Conservation (phyloP, 92 coral and sea anemone genomes). For the Epizoanthus illoricatus region DNA sequence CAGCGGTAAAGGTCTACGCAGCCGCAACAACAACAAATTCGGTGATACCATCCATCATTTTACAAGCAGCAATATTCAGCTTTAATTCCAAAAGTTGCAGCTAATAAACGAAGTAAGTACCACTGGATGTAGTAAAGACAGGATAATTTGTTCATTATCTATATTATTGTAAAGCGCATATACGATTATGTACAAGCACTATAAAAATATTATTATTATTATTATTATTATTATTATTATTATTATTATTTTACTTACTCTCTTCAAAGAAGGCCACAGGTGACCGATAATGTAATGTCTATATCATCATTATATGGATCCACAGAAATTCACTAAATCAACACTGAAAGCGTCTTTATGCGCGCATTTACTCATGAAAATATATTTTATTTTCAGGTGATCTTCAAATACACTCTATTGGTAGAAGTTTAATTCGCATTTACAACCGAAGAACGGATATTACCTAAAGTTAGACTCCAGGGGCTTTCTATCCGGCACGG, state of each 20-base stretch:
- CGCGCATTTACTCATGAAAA: neutral
- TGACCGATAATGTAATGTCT: too few species aligned
- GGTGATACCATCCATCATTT: neutral
- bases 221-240: too few species aligned
- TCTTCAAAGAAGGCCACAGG: too few species aligned
- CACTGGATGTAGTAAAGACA: neutral
- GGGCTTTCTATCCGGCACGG: conserved; percentile 61
- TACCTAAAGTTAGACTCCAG: conserved; percentile 62
- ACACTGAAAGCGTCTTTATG: too few species aligned
- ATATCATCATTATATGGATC: neutral
- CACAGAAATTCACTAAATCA: neutral
- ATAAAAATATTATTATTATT: too few species aligned
- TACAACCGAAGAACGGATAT: conserved; percentile 42
- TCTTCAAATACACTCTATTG: conserved; percentile 52
- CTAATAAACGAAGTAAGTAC: conserved; percentile 5
- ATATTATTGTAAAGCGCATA: too few species aligned
- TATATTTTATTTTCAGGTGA: conserved; percentile 44
- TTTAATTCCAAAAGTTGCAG: neutral
- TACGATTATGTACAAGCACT: too few species aligned
- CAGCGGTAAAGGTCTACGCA: conserved; percentile 10
- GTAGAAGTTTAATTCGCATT: conserved; percentile 49
- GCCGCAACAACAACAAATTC: neutral
- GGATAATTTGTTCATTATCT: conserved; percentile 4
- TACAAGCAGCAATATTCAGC: conserved; percentile 7
- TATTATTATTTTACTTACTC: too few species aligned